These are phyloP conservation scores for Coluber constrictor DNA, from an alignment of 2,797 vertebrate genomes.

Conservation along the genomic window DNA sequence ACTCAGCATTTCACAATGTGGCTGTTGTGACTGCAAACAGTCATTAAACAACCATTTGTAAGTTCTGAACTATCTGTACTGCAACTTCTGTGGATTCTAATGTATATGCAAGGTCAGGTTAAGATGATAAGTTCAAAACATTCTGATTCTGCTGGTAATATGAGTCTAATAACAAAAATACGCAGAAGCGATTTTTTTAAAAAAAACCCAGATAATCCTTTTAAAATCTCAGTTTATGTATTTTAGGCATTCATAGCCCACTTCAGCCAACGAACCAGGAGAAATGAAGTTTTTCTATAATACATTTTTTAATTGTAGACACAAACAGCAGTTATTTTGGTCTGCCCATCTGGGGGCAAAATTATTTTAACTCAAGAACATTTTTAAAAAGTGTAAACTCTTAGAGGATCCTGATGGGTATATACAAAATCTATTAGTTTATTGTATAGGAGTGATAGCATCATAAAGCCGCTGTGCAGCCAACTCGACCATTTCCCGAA, in stretches of 20 bases:
- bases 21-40: not conserved
- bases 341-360: not conserved
- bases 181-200: not conserved
- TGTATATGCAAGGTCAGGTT: not conserved
- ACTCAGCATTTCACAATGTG: not conserved
- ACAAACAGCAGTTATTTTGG: not conserved
- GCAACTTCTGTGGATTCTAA: not conserved
- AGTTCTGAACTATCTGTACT: not conserved
- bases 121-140: not conserved
- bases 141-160: not conserved
- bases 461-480: conserved; percentile 89
- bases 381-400: conserved; percentile 17
- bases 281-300: not conserved
- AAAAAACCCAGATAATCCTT: not conserved
- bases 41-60: not conserved
- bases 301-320: not conserved
- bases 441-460: conserved; percentile 79
- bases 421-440: conserved; percentile 15
- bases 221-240: not conserved
- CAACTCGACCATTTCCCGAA: conserved; percentile 90
- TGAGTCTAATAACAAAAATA: not conserved
- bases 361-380: not conserved
- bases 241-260: not conserved
- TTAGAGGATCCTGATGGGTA: not conserved
- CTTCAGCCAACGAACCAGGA: not conserved